A percentile compares a stretch with the other conserved stretches of the same genome.
Evolutionary conservation across 2,888 invertebrate genomes (phyloP).

Genomic region (Clistopyga incitator): DNA sequence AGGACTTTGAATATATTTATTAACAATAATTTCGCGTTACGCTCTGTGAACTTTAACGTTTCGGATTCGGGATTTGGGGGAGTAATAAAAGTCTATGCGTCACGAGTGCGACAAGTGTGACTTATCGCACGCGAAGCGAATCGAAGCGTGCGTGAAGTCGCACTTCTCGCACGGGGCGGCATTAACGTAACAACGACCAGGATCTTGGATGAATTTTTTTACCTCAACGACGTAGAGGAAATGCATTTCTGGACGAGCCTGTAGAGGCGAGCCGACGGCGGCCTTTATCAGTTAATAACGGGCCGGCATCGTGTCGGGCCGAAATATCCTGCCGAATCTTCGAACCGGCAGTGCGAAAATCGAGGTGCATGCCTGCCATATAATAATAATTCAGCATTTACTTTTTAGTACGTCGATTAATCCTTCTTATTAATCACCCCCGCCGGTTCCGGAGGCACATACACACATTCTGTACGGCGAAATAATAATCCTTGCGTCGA

Average conservation of each 20-base stretch:
- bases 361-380: conserved; percentile 49
- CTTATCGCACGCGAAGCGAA: too few species aligned
- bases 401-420: conserved; percentile 52
- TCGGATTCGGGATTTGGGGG: not conserved
- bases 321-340: conserved; percentile 56
- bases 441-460: conserved; percentile 8
- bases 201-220: too few species aligned
- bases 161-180: too few species aligned
- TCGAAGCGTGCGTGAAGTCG: too few species aligned
- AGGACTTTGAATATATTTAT: not conserved
- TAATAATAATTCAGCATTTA: conserved; percentile 59
- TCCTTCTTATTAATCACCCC: conserved; percentile 59
- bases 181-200: too few species aligned
- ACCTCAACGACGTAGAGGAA: too few species aligned
- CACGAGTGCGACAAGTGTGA: too few species aligned
- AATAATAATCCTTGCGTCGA: conserved; percentile 51
- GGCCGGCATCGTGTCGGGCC: conserved; percentile 68
- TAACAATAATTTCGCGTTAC: too few species aligned
- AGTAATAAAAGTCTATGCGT: too few species aligned
- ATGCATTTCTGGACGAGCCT: conserved; percentile 22
- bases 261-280: conserved; percentile 46
- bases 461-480: not conserved
- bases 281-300: conserved; percentile 77
- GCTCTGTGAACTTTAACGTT: not conserved
- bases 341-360: conserved; percentile 43